These are phyloP conservation scores for Phenacoccus solenopsis DNA, from an alignment of 1,140 invertebrate species.

Conservation along the genomic window DNA sequence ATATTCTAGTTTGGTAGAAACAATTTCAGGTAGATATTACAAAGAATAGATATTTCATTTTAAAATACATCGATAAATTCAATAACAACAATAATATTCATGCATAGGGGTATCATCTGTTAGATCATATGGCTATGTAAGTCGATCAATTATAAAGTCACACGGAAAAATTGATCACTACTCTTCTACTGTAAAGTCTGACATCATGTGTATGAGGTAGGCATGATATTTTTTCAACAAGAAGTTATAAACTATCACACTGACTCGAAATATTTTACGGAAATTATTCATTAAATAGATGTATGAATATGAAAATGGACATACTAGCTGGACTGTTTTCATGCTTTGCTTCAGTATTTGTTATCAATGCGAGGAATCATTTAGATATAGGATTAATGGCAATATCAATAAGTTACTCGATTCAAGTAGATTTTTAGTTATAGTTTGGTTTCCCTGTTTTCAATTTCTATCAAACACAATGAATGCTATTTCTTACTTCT, in stretches of 20 bases:
- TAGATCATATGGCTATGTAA: neutral
- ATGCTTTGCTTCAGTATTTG: conserved; percentile 75
- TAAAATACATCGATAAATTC: conserved; percentile 52
- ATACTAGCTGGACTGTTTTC: conserved; percentile 87
- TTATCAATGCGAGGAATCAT: conserved; percentile 57
- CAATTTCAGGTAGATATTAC: conserved; percentile 50
- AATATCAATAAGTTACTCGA: conserved; percentile 76
- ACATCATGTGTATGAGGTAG: conserved; percentile 63
- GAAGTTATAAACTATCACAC: too few species aligned
- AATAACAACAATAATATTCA: too few species aligned
- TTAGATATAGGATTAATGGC: conserved; percentile 72
- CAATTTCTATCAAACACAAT: too few species aligned
- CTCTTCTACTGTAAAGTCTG: conserved; percentile 77
- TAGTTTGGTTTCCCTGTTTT: too few species aligned
- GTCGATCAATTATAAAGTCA: neutral
- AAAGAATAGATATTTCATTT: too few species aligned
- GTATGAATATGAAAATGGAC: conserved; percentile 81
- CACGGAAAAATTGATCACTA: conserved; percentile 55
- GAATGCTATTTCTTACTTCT: conserved; percentile 20
- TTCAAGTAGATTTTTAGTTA: conserved; percentile 49
- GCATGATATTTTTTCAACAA: too few species aligned
- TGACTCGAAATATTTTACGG: too few species aligned
- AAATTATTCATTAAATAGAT: too few species aligned
- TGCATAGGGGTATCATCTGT: neutral
- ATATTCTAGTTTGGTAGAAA: conserved; percentile 96